These are phyloP conservation scores for Griposia aprilina DNA, from an alignment of 2,888 invertebrate genomes.

Conservation along the genomic window DNA sequence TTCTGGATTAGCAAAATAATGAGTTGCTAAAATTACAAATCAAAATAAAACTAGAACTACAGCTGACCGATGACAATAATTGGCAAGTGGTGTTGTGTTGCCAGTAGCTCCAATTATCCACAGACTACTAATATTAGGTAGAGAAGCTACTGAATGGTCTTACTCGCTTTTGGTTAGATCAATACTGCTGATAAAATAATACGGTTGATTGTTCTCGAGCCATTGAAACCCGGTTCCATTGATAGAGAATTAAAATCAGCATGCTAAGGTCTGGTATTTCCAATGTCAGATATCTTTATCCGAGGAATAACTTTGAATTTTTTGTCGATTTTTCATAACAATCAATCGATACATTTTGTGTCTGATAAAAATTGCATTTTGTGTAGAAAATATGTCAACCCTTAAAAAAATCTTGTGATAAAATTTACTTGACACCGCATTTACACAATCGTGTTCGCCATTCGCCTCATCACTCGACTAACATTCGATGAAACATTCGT, in stretches of 20 bases:
- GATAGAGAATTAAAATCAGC: background rate
- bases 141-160: background rate
- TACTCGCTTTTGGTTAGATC: background rate
- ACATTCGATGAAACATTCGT: no score
- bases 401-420: background rate
- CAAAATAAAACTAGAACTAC: constrained; percentile 55
- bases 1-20: constrained; percentile 26
- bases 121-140: background rate
- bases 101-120: background rate
- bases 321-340: background rate
- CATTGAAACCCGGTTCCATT: background rate
- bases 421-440: no score
- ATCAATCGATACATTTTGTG: background rate
- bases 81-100: constrained; percentile 4
- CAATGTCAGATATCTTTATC: background rate
- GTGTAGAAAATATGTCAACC: background rate
- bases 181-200: background rate
- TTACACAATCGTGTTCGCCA: no score
- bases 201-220: background rate
- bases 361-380: background rate
- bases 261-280: background rate
- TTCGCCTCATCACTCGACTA: no score
- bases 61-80: constrained; percentile 30
- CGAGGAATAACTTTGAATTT: background rate
- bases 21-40: constrained; percentile 63